Conservation (phyloP, 1,140 invertebrate genomes). For the Bombus sylvicola region DNA sequence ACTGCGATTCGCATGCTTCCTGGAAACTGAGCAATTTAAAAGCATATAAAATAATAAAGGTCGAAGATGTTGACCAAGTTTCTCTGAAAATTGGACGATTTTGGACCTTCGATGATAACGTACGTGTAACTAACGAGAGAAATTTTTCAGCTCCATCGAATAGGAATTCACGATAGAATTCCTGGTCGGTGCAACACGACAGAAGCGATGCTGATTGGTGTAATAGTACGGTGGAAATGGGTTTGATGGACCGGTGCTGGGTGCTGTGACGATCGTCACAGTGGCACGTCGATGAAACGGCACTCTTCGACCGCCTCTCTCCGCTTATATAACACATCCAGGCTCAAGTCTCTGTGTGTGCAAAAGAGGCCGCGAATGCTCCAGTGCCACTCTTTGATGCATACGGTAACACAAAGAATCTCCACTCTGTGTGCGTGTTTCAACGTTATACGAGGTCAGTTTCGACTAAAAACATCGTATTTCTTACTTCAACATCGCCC, state of each 20-base stretch:
- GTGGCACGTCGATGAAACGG: slow-evolving; percentile 12
- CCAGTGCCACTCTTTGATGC: slow-evolving; percentile 5
- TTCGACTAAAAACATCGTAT: slow-evolving; percentile 23
- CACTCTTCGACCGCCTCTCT: slow-evolving; percentile 10
- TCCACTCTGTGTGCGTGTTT: neutral
- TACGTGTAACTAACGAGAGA: slow-evolving; percentile 6
- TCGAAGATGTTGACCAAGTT: slow-evolving; percentile 3
- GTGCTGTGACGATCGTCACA: neutral
- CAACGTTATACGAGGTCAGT: neutral
- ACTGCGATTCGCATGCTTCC: neutral
- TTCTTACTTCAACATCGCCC: slow-evolving; percentile 3
- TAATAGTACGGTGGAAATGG: slow-evolving; percentile 41
- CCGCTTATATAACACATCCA: neutral
- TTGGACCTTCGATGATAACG: neutral
- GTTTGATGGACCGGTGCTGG: slow-evolving; percentile 31
- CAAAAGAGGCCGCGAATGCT: neutral
- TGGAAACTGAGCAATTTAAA: neutral
- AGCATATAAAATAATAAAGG: neutral
- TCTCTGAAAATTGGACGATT: neutral
- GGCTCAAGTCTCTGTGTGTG: neutral
- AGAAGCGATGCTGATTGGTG: slow-evolving; percentile 49
- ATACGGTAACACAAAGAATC: slow-evolving; percentile 2
- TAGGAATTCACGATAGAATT: slow-evolving; percentile 51
- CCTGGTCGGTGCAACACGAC: slow-evolving; percentile 39
- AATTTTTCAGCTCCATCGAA: slow-evolving; percentile 60